phyloP scores from a whole-genome alignment of 2,113 vertebrate species.

The Pogona vitticeps region DNA sequence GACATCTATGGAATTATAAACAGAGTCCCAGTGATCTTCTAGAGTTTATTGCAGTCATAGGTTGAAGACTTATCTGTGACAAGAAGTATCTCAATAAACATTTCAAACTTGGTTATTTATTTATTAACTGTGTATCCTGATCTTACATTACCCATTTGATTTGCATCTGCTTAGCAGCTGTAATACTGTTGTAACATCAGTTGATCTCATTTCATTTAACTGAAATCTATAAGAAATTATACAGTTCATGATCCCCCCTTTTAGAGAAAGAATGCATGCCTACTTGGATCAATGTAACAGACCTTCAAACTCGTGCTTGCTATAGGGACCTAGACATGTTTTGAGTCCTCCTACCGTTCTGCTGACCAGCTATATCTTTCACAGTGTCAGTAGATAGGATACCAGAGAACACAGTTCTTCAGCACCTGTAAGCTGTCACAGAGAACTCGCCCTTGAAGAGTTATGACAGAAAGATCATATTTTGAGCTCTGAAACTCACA shows the following conservation, averaged over 20 bases:
- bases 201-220: not conserved
- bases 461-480: no score
- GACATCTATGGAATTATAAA: not conserved
- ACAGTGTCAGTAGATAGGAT: no score
- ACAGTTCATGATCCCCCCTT: no score
- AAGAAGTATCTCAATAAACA: not conserved
- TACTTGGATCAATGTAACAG: no score
- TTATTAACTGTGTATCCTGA: not conserved
- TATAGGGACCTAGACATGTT: no score
- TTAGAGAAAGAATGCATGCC: no score
- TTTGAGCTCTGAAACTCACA: not conserved
- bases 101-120: not conserved
- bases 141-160: not conserved
- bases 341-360: not conserved
- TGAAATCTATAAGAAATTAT: no score
- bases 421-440: not conserved
- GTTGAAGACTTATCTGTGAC: not conserved
- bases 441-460: not conserved
- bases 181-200: not conserved
- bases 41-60: not conserved
- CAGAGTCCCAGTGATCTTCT: not conserved
- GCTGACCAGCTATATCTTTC: not conserved
- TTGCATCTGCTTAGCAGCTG: not conserved
- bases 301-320: no score
- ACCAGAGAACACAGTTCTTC: not conserved